Evolutionary conservation across 2,888 invertebrate species (phyloP), one percentile per base, ranked within the genome.

Genomic region (Apamea anceps): DNA sequence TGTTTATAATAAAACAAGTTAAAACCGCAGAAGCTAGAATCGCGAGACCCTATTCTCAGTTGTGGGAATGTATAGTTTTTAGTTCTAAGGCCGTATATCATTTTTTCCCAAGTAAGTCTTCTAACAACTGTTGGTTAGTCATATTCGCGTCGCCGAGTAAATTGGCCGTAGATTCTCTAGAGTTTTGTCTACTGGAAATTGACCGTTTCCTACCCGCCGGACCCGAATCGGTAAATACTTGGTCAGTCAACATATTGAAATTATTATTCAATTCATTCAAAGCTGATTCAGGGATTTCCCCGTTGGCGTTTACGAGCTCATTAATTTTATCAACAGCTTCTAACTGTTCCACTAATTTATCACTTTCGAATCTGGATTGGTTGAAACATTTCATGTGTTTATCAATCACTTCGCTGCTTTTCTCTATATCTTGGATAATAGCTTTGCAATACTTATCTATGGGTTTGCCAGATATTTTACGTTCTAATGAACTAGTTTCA

Each of bases 291-390:
- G 96, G 94, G 72, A 96, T 94, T 48, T 95, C 95, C 0, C 92
- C 92, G 42, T 92, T 92, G 1, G 90, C 89, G 71, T 93, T 96
- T 1, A 97, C 95, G 80, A 95, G 94, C 15, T 96, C 94, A 82
- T 97, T 97, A 21, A 97, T 93, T 89, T 96, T 96, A 87, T 97
- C 97, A 0, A 97, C 97, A 66, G 95, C 96, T 90, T 97, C 94
- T 68, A 97, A 90, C 71, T 97, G 96, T 76, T 97, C 94, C 0
- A 97, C 93, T 12, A 97, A 85, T 78, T 96, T 96, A 70, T 97
- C 96, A 28, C 96, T 97, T 51, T 97, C 97, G 32, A 94, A 93
- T 89, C 94, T 95, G 0, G 96, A 95, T 28, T 92, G 92, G 84
- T 95, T 95, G 74, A 97, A 96, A 72, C 96, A 95, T 82, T 96